Evolutionary conservation across 2,888 invertebrate genomes (phyloP).

Genomic region (Latrodectus hesperus): DNA sequence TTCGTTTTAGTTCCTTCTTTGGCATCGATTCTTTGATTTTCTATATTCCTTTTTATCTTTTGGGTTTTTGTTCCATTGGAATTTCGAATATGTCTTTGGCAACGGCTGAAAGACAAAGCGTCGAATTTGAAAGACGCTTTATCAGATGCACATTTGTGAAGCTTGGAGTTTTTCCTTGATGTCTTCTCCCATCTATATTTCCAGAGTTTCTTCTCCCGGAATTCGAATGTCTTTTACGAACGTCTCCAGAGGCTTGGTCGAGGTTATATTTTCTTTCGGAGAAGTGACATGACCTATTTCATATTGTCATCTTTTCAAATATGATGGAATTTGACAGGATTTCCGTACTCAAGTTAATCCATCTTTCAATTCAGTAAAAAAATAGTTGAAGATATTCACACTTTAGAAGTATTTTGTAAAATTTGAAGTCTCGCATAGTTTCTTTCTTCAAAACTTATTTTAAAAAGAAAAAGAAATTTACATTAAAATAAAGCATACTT

Average conservation of each 20-base stretch:
- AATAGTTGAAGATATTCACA: not conserved
- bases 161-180: not conserved
- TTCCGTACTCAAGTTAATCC: not conserved
- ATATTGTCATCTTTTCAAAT: not conserved
- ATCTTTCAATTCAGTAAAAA: not conserved
- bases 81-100: not conserved
- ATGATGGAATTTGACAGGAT: not conserved
- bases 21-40: constrained; percentile 19
- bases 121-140: not conserved
- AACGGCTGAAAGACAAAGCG: constrained; percentile 20
- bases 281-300: constrained; percentile 5
- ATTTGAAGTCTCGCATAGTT: too few species aligned
- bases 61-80: constrained; percentile 15
- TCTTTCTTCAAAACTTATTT: too few species aligned
- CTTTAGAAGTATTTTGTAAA: too few species aligned
- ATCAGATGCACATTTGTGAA: constrained; percentile 3
- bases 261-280: not conserved
- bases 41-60: not conserved
- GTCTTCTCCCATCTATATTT: not conserved
- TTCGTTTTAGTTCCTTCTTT: constrained; percentile 28
- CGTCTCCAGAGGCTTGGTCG: not conserved
- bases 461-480: too few species aligned
- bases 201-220: not conserved
- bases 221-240: constrained; percentile 1
- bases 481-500: too few species aligned